A percentile compares a stretch with the other conserved stretches of the same genome.
Evolutionary conservation across 1,140 invertebrate species (phyloP).

Genomic region (Hermetia illucens): DNA sequence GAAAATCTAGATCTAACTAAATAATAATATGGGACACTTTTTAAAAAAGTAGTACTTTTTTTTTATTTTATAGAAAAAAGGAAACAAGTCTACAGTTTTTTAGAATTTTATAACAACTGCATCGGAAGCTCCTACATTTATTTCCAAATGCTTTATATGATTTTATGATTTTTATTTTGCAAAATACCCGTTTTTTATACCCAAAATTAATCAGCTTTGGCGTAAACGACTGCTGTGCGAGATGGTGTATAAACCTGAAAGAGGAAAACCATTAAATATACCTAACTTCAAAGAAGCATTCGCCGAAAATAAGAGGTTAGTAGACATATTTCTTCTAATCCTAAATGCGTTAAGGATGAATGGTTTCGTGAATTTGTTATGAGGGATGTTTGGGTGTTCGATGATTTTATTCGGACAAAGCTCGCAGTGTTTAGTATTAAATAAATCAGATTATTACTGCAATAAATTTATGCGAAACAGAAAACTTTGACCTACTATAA

Average conservation of each 20-base stretch:
- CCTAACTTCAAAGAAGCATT: not conserved
- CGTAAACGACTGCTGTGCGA: constrained; percentile 32
- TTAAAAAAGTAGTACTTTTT: no score
- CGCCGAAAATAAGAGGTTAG: not conserved
- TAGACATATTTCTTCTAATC: not conserved
- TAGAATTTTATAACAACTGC: no score
- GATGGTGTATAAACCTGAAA: constrained; percentile 31
- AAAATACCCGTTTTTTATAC: not conserved
- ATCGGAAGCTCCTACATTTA: no score
- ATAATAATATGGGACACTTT: no score
- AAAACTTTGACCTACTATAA: no score
- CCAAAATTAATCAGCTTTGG: constrained; percentile 8
- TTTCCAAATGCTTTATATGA: no score
- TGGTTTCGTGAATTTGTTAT: not conserved
- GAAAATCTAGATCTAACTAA: no score
- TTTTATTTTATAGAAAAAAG: no score
- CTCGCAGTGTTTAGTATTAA: not conserved
- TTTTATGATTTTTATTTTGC: not conserved
- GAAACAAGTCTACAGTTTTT: no score
- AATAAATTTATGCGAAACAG: no score
- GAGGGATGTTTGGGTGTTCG: not conserved
- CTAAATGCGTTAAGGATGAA: not conserved
- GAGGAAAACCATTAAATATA: constrained; percentile 6
- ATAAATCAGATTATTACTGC: no score
- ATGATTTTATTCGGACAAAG: not conserved